Evolutionary conservation across 92 coral and sea anemone genomes (phyloP), one percentile per base, ranked within the genome.

Genomic region (Paramuricea clavata): DNA sequence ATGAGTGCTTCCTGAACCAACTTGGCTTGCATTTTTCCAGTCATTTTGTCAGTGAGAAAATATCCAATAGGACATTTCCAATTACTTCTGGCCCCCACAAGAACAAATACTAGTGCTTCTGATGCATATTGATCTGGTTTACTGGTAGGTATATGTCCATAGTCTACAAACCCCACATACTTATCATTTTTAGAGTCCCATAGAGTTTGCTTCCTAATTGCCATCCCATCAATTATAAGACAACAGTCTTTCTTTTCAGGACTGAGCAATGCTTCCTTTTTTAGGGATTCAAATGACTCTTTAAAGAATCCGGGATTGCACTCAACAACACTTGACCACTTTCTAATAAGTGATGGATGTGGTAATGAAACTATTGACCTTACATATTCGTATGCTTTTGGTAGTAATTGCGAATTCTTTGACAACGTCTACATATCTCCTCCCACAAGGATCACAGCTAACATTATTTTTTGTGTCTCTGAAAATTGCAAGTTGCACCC

Each of bases 341-440:
- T 39, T 39, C 78, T 21, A 72, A 41, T 72, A 1, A 72, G 54
- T 72, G 78, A 72, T 0, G 78, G 78, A 10, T 72, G 23, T 1
- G 78, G 57, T 72, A 72, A 72, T 0, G 54, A 56, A 12, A 72
- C 1, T 12, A 72, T 21, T 21, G 56, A 34, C 16, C 78, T 39
- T 0, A 72, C 56, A 21, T 72, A 72, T 47, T 39, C 16, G 16
- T 39, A 72, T 39, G 78, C 78, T 27, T 72, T 72, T 15, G 56
- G 78, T n/a, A 56, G 81, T 74, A 0, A 21, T 47, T 41, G 81
- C 81, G 44, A 74, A 72, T 72, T 72, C 50, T 41, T 35, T 72
- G 0, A 72, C 78, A 36, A 17, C 8, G 23, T 74, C 59, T 44
- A 39, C 25, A 32, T 74, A 47, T 74, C 60, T 74, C 72, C 36